A percentile compares a stretch with the other conserved stretches of the same genome.
Conservation (phyloP, 2,797 vertebrate genomes). For the Lacerta viridis region DNA sequence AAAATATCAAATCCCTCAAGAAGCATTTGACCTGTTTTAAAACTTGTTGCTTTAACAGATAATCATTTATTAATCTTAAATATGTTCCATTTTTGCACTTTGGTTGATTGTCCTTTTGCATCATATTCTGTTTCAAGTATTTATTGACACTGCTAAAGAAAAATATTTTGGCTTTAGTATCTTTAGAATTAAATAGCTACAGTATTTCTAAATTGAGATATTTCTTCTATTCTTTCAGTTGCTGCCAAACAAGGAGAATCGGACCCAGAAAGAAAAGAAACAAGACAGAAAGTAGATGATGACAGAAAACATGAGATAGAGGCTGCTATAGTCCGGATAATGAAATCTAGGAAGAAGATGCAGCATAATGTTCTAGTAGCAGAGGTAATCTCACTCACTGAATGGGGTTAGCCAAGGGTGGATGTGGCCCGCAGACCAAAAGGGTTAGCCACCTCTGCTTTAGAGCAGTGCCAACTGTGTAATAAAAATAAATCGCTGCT, state of each 20-base stretch:
- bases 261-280: slow-evolving; percentile 97
- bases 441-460: too few relatives aligned
- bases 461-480: not conserved
- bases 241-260: slow-evolving; percentile 99
- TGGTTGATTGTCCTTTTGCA: slow-evolving; percentile 36
- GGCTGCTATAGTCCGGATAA: slow-evolving; percentile 98
- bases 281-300: slow-evolving; percentile 96
- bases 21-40: not conserved
- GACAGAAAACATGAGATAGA: slow-evolving; percentile 99
- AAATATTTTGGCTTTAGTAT: not conserved
- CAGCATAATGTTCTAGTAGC: slow-evolving; percentile 99
- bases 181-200: not conserved
- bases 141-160: slow-evolving; percentile 21
- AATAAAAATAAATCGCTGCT: not conserved
- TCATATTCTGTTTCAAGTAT: slow-evolving; percentile 23
- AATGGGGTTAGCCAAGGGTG: not conserved
- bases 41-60: too few relatives aligned
- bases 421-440: too few relatives aligned
- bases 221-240: slow-evolving; percentile 81
- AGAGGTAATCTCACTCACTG: slow-evolving; percentile 83
- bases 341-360: slow-evolving; percentile 99
- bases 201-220: slow-evolving; percentile 43
- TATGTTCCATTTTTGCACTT: not conserved
- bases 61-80: not conserved
- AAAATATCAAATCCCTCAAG: not conserved